Evolutionary conservation across 35 echinoderm and acorn worm genomes (phyloP), one percentile per base, ranked within the genome.

Genomic region (Apostichopus parvimensis): DNA sequence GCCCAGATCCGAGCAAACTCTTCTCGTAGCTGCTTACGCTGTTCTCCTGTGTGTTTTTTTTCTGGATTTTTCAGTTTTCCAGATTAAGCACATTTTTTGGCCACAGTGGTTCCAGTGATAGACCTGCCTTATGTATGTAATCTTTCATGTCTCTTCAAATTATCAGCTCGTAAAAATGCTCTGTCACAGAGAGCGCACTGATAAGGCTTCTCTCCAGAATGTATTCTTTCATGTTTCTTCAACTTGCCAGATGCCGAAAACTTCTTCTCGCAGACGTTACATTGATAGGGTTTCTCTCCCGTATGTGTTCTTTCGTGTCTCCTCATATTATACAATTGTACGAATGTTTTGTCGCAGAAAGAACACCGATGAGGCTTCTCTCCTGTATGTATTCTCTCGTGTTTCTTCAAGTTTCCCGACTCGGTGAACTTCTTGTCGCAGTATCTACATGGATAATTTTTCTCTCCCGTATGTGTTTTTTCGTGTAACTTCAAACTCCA

Each of bases 301-400:
- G 90, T 93, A 65, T 95, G 96, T 26, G 92, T 94, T 54, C 92
- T 92, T 54, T 88, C 59, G 56, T 98, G 96, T 26, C 72, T 77
- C 21, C 94, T 95, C 52, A 91, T 80, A 55, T 81, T 87, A 20
- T 86, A 83, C 0, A 56, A 79, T n/a, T 93, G 77, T 4, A 59
- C 61, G 77, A 95, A 98, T 53, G 91, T 90, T 25, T 71, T 68
- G 9, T 80, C 88, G 53, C 96, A 98, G 54, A 83, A 86, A 11
- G 82, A n/a, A 65, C 96, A 98, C 77, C 93, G 91, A 78, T 91
- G 94, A 13, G 94, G 93, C 73, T 91, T 98, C 56, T 95, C 93
- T 20, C 93, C 93, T 45, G 91, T 98, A 83, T 98, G 96, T 6
- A 76, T 91, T 9, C 93, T 77, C 54, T 64, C 73, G 66, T 98